A percentile compares a stretch with the other conserved stretches of the same genome.
These are phyloP conservation scores for Rhamnusium bicolor DNA, from an alignment of 2,888 invertebrate species.

Conservation along the genomic window DNA sequence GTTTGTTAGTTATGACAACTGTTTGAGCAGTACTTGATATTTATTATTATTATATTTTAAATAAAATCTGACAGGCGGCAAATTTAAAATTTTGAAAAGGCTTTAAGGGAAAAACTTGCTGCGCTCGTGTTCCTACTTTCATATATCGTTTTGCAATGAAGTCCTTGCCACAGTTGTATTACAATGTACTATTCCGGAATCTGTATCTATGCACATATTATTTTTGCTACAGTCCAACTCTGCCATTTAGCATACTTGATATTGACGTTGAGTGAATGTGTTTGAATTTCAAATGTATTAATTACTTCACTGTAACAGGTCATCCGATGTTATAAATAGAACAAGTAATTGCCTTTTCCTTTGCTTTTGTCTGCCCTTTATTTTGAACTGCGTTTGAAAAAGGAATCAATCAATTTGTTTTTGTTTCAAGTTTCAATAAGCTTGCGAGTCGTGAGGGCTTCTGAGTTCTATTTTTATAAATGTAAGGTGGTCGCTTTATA, in stretches of 20 bases:
- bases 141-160: too few species aligned
- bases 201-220: too few species aligned
- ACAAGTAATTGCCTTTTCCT: slow-evolving; percentile 51
- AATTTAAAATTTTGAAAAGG: too few species aligned
- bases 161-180: too few species aligned
- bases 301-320: slow-evolving; percentile 50
- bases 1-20: too few species aligned
- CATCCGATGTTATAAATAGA: slow-evolving; percentile 51
- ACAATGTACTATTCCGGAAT: too few species aligned
- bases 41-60: too few species aligned
- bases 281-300: slow-evolving; percentile 50
- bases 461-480: slow-evolving; percentile 54
- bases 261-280: slow-evolving; percentile 45
- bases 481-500: slow-evolving; percentile 58
- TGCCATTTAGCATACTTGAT: not conserved
- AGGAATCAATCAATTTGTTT: slow-evolving; percentile 30
- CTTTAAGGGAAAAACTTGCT: too few species aligned
- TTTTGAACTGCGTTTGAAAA: slow-evolving; percentile 4
- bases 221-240: slow-evolving; percentile 1
- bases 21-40: too few species aligned
- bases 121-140: too few species aligned
- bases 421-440: slow-evolving; percentile 40
- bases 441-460: slow-evolving; percentile 38
- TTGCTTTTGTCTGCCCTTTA: slow-evolving; percentile 42
- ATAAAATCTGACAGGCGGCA: too few species aligned